These are phyloP conservation scores for Calliopsis andreniformis DNA, from an alignment of 1,140 invertebrate species.

Conservation along the genomic window DNA sequence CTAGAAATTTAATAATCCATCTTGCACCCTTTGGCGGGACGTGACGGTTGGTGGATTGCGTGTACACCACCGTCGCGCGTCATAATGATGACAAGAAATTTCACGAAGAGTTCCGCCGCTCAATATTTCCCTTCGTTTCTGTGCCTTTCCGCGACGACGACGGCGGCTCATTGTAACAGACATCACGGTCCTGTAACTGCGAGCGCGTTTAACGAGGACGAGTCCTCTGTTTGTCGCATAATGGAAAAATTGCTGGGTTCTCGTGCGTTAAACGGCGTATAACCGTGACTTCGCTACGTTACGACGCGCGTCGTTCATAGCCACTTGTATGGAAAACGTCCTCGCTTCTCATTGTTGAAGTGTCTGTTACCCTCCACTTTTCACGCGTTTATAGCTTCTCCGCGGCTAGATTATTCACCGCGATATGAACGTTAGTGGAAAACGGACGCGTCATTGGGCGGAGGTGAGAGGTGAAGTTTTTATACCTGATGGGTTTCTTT, in stretches of 20 bases:
- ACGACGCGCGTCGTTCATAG: conserved; percentile 42
- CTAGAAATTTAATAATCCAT: conserved; percentile 75
- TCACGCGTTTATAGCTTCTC: conserved; percentile 7
- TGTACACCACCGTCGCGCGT: conserved; percentile 67
- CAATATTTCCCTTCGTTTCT: conserved; percentile 34
- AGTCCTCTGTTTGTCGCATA: conserved; percentile 66
- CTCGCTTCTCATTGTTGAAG: background rate
- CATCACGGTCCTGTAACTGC: conserved; percentile 24
- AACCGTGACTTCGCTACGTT: conserved; percentile 47
- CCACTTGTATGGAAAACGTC: background rate
- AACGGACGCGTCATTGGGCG: conserved; percentile 14
- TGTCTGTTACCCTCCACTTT: background rate
- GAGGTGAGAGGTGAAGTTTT: conserved; percentile 16
- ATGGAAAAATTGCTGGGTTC: conserved; percentile 59
- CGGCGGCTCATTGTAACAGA: conserved; percentile 36
- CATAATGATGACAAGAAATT: conserved; percentile 76
- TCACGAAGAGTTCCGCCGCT: conserved; percentile 62
- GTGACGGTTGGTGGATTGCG: conserved; percentile 64
- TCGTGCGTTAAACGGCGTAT: conserved; percentile 51
- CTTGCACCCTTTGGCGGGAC: conserved; percentile 66
- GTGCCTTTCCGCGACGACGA: background rate
- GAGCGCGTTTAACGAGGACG: conserved; percentile 60
- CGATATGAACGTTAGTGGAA: conserved; percentile 25
- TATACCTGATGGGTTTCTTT: conserved; percentile 25
- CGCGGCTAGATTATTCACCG: conserved; percentile 24